Evolutionary conservation across 2,888 invertebrate genomes (phyloP), one percentile per base, ranked within the genome.

Genomic region (Drosophila ezoana): DNA sequence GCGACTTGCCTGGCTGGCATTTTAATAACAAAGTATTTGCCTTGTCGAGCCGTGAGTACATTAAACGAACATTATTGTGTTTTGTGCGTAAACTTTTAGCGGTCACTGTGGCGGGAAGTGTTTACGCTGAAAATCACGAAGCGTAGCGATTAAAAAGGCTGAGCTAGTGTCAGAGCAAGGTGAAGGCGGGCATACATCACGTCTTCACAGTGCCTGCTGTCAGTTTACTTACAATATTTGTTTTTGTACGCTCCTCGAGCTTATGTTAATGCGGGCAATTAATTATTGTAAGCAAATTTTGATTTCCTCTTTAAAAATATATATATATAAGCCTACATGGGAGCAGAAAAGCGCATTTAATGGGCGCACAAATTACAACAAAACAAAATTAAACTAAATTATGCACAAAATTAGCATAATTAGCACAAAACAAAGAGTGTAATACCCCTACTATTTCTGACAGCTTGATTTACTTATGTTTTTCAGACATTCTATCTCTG

Each of bases 321-420:
- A 44, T 44, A 41, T 33, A 45, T 20, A 70, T 3, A 14, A 23
- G 4, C 37, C 10, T 9, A 9, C 4, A 14, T 14, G 11, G 33
- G 32, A 35, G 37, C 18, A 33, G 51, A 40, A 49, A 54, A 63
- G 37, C 58, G 47, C 45, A 56, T 57, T 72, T 54, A 72, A 65
- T 44, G 57, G 45, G 41, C 52, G 68, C 58, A 68, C 43, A 56
- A 69, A 60, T 60, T 69, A 68, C 69, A 60, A 56, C 54, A 51
- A 70, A 73, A 59, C 57, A 41, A 64, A 73, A 73, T 64, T 61
- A 70, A 76, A 74, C 40, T 23, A 78, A 80, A 83, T 87, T 80
- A 80, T 70, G 54, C 49, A 54, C 14, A 76, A 83, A 83, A 87
- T 87, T 80, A 76, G 61, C 81, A 77, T 87, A 81, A 87, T 87